phyloP scores from a whole-genome alignment of 2,888 invertebrate genomes.

The Leptothorax acervorum region DNA sequence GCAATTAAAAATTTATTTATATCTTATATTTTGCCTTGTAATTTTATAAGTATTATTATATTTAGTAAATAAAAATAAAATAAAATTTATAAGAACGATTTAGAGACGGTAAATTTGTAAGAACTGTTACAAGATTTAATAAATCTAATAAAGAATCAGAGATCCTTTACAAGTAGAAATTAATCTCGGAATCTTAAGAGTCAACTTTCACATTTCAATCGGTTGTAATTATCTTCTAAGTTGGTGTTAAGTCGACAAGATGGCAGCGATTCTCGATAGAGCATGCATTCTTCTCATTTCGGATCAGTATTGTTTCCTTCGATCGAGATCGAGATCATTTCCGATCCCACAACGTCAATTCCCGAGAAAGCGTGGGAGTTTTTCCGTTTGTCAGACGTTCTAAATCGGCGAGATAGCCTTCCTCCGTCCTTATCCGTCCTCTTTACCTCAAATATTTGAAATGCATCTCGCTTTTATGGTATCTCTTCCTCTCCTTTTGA shows the following conservation, averaged over 20 bases:
- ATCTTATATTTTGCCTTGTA: background rate
- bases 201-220: background rate
- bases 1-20: background rate
- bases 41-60: background rate
- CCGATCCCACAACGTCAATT: slow-evolving; percentile 32
- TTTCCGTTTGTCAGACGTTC: slow-evolving; percentile 19
- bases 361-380: slow-evolving; percentile 32
- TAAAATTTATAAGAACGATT: background rate
- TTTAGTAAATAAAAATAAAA: background rate
- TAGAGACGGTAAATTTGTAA: too few relatives aligned
- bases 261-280: background rate
- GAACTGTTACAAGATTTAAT: background rate
- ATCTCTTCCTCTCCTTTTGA: background rate
- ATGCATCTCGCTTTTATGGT: background rate
- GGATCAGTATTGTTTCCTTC: slow-evolving; percentile 28
- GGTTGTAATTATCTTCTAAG: background rate
- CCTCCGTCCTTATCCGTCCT: slow-evolving; percentile 1
- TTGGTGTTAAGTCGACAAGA: slow-evolving; percentile 6
- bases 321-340: slow-evolving; percentile 32
- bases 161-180: background rate
- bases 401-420: slow-evolving; percentile 9
- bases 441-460: slow-evolving; percentile 17
- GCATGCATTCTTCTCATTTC: background rate
- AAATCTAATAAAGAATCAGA: background rate
- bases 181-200: background rate